Evolutionary conservation across 2,113 vertebrate species (phyloP), one percentile per base, ranked within the genome.

Genomic region (Malaclemys terrapin): DNA sequence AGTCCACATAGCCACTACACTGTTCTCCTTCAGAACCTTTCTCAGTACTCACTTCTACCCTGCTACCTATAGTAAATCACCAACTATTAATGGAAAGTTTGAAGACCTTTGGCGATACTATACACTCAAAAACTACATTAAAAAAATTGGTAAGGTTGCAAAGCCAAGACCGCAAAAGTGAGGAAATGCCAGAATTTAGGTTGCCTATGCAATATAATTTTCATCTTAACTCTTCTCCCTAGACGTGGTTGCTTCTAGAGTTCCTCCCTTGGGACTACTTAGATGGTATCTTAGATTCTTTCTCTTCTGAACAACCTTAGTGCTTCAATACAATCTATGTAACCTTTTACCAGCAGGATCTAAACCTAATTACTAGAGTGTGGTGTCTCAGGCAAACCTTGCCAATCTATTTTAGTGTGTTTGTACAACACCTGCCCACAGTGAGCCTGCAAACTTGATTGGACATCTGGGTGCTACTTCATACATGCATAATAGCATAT

Each of bases 181-280:
- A 31, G 29, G 59, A 62, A 31, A 62, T 62, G 29, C 29, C 59
- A 62, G 59, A 19, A 65, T 65, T 65, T 8, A 65, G 62, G 31
- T 65, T 65, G 62, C 14, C 14, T 65, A 16, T 35, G 22, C 19
- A 75, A 42, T 4, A 72, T 72, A 75, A 75, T 75, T 75, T 38
- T 75, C 72, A 75, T 22, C 72, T 75, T 6, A 75, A 42, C n/a
- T 25, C 20, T 75, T 45, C 5, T 38, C 72, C 38, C 69, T 38
- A 72, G 8, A 25, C 3, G 86, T 82, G 22, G 88, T 54, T 80
- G 80, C 24, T 82, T 82, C 94, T 83, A 85, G 83, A 87, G 2
- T 53, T 89, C 82, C 69, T 85, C 52, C 80, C 5, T 6, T 80
- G 45, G 84, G 89, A 56, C 1, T 3, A 59, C 38, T 56, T 50